Evolutionary conservation across 2,888 invertebrate genomes (phyloP).

Genomic region (Drosophila crucigera): DNA sequence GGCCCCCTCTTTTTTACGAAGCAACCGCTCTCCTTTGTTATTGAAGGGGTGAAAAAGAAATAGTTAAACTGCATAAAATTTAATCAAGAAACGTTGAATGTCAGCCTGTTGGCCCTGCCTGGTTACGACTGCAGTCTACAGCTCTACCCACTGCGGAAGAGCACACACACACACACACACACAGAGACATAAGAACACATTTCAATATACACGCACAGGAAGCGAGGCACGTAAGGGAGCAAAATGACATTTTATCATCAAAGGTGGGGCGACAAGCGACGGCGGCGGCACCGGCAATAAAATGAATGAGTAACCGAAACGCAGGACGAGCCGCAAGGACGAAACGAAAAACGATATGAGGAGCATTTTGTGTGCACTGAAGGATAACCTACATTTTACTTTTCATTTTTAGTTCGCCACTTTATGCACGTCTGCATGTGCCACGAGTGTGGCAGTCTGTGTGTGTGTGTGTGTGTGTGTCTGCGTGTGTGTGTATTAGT

Average conservation of each 20-base stretch:
- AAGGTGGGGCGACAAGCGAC: slow-evolving; percentile 69
- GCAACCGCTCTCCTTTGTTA: slow-evolving; percentile 33
- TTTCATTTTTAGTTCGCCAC: slow-evolving; percentile 74
- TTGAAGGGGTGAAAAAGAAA: slow-evolving; percentile 55
- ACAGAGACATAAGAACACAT: not conserved
- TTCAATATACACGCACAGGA: slow-evolving; percentile 4
- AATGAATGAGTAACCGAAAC: slow-evolving; percentile 62
- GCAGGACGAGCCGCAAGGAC: slow-evolving; percentile 20
- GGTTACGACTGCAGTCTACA: slow-evolving; percentile 41
- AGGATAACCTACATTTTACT: slow-evolving; percentile 80
- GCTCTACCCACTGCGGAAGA: slow-evolving; percentile 19
- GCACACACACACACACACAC: slow-evolving; percentile 7
- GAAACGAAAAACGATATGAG: slow-evolving; percentile 26
- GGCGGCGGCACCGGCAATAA: slow-evolving; percentile 56
- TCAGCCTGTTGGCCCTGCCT: slow-evolving; percentile 78
- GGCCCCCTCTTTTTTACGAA: not conserved
- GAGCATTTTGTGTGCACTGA: slow-evolving; percentile 77
- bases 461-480: slow-evolving; percentile 21
- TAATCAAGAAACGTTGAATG: slow-evolving; percentile 80
- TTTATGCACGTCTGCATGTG: slow-evolving; percentile 62
- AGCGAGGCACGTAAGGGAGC: slow-evolving; percentile 73
- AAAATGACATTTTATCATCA: slow-evolving; percentile 82
- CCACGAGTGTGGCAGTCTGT: slow-evolving; percentile 18
- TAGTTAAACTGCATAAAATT: slow-evolving; percentile 81
- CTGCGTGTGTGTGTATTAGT: slow-evolving; percentile 18